Evolutionary conservation across 2,797 vertebrate species (phyloP).

Genomic region (Schizopygopsis malacanthus): DNA sequence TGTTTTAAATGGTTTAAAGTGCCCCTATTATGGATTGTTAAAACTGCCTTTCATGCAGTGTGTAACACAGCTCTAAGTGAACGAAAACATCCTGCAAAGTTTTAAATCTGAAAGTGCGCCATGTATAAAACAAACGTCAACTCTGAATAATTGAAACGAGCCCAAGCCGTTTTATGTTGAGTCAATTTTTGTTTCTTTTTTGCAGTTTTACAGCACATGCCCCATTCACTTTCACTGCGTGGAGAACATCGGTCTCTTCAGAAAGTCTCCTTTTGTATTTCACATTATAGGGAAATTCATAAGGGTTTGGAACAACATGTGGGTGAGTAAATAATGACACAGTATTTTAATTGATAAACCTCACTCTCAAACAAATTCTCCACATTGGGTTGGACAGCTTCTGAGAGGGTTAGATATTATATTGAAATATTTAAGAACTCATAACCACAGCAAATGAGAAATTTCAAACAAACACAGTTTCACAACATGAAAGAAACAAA

Average conservation of each 20-base stretch:
- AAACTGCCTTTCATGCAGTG: no score
- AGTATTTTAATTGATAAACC: constrained; percentile 18
- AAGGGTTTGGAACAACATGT: neutral
- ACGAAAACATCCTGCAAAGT: no score
- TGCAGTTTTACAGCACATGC: neutral
- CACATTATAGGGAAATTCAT: neutral
- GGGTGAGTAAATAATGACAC: neutral
- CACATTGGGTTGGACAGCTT: constrained; percentile 5
- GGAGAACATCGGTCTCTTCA: neutral
- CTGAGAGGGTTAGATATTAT: no score
- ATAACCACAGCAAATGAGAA: neutral
- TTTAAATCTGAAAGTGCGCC: no score
- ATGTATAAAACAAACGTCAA: no score
- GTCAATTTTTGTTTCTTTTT: neutral
- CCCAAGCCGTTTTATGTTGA: no score
- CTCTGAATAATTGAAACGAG: no score
- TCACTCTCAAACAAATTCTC: constrained; percentile 7
- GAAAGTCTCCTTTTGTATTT: neutral
- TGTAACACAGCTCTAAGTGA: no score
- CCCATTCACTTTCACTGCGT: neutral
- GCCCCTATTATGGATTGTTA: no score
- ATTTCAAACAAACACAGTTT: neutral
- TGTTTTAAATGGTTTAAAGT: neutral
- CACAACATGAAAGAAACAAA: neutral
- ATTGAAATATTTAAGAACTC: neutral